Base-by-base conservation (phyloP, 2,888 invertebrate genomes). In the Ectemnius continuus region DNA sequence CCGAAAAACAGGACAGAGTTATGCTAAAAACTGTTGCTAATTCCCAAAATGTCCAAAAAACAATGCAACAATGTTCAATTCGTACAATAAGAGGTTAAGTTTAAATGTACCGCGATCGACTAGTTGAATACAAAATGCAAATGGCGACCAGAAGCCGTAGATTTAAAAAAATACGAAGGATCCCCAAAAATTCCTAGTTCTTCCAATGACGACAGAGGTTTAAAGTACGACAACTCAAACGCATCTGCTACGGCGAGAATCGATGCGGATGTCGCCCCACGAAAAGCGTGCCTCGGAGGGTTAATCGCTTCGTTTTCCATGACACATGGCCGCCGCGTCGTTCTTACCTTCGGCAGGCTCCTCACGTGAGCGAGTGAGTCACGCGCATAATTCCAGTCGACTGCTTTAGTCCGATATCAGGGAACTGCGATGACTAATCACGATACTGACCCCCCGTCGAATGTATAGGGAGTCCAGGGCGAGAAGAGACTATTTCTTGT, bases 371-470 rank as follows among this genome's bases (percentile, higher is more conserved):
- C 18, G 58, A 26, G 61, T 83, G 78, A 83, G 62, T 83, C 82
- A 83, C 59, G 59, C 56, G 76, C 81, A 79, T 81, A 83, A 83
- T 81, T 76, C 68, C 70, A 63, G 71, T n/a, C 67, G 73, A 67
- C 71, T 59, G 59, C 70, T 81, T 78, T 73, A 75, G 73, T 71
- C 70, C 70, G 79, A 76, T 83, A 83, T 83, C 79, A 77, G 70
- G 59, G 73, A 45, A 65, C 65, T 61, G 56, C 68, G 74, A 72
- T 83, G 82, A 83, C 81, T 83, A 83, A 83, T 78, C 83, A 48
- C 61, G 56, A 48, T 67, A 73, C 57, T 36, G 36, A 76, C 57
- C 74, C 63, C 68, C 45, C 13, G 16, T 14, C 16, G 8, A 13
- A 14, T 16, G 8, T 1, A 36, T 1, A 36, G 5, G 8, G 52